These are phyloP conservation scores for Eubasilissa regina DNA, from an alignment of 1,140 invertebrate genomes.

Conservation along the genomic window DNA sequence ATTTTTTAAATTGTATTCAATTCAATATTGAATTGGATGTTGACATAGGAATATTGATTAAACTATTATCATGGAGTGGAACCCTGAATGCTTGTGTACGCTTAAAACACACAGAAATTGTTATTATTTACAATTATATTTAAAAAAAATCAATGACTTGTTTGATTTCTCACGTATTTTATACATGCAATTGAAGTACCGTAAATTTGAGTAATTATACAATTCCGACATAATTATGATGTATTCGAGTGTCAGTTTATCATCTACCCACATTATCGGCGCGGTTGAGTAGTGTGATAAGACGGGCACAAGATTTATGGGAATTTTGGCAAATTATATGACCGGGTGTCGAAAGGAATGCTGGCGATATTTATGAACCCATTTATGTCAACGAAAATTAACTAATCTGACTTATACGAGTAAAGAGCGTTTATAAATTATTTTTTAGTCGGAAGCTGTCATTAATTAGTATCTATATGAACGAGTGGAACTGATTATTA, in stretches of 20 bases:
- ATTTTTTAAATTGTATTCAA: no score
- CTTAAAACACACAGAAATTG: no score
- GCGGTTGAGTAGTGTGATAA: constrained; percentile 43
- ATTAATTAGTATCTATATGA: constrained; percentile 37
- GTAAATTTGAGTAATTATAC: no score
- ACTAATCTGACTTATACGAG: constrained; percentile 55
- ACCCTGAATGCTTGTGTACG: no score
- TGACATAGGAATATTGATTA: no score
- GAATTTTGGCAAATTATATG: constrained; percentile 58
- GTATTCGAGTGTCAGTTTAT: constrained; percentile 37
- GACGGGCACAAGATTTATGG: constrained; percentile 58
- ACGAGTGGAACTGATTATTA: constrained; percentile 26
- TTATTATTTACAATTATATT: no score
- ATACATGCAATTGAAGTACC: no score
- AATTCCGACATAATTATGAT: constrained; percentile 29
- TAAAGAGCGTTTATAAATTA: constrained; percentile 34
- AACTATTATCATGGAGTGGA: no score
- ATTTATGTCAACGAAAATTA: constrained; percentile 56
- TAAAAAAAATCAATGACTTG: no score
- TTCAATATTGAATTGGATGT: no score
- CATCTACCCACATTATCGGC: constrained; percentile 7
- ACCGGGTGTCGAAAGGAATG: constrained; percentile 44
- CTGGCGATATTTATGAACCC: constrained; percentile 56
- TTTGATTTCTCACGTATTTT: no score
- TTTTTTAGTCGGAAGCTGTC: constrained; percentile 37